phyloP scores from a whole-genome alignment of 2,888 invertebrate genomes.

The Diloba caeruleocephala region DNA sequence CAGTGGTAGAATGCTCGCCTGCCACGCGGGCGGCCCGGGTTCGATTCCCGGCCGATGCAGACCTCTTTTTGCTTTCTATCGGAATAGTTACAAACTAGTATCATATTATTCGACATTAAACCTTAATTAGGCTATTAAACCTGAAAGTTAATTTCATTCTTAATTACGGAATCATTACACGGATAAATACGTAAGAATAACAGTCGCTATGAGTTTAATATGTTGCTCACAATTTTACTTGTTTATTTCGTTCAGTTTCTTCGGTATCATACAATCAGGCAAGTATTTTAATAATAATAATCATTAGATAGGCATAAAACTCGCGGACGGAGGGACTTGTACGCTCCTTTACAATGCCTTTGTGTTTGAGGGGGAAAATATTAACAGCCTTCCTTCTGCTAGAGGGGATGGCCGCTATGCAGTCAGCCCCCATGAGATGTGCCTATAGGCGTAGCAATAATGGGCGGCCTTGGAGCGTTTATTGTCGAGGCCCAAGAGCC shows the following conservation, averaged over 20 bases:
- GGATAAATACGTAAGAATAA: background rate
- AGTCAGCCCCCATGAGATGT: too few relatives aligned
- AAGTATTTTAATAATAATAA: too few relatives aligned
- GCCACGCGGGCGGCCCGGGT: conserved; percentile 86
- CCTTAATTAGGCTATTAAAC: conserved; percentile 19
- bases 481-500: too few relatives aligned
- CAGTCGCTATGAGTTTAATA: conserved; percentile 14
- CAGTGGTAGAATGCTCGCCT: conserved; percentile 89
- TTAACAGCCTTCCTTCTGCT: too few relatives aligned
- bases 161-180: conserved; percentile 1
- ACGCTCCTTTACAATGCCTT: too few relatives aligned
- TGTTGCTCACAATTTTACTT: conserved; percentile 3
- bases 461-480: too few relatives aligned
- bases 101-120: background rate
- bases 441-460: too few relatives aligned
- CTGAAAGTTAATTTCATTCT: conserved; percentile 10
- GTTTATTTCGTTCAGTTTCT: conserved; percentile 5
- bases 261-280: conserved; percentile 18
- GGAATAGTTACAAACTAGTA: background rate
- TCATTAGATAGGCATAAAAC: too few relatives aligned
- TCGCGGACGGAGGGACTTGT: too few relatives aligned
- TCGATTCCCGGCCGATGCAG: conserved; percentile 84
- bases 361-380: too few relatives aligned
- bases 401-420: too few relatives aligned
- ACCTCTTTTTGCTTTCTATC: conserved; percentile 29